A percentile compares a stretch with the other conserved stretches of the same genome.
Conservation (phyloP, 2,797 vertebrate species). For the Trematomus bernacchii region DNA sequence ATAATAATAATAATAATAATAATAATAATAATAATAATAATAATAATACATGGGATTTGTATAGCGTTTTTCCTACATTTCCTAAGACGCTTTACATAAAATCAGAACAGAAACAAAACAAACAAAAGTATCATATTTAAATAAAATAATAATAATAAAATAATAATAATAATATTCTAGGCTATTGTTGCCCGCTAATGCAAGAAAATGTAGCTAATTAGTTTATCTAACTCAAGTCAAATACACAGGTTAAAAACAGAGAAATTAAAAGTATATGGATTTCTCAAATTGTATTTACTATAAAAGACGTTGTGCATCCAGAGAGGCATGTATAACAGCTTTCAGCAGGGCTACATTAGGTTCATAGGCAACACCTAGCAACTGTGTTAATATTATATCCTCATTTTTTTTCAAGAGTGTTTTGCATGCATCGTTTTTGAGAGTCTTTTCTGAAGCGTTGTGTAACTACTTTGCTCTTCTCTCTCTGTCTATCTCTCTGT, state of each 20-base stretch:
- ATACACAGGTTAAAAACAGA: not conserved
- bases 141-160: too few relatives aligned
- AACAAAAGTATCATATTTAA: too few relatives aligned
- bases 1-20: too few relatives aligned
- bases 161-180: too few relatives aligned
- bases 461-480: constrained; percentile 25
- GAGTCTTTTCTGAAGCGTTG: constrained; percentile 37
- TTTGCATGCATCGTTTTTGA: constrained; percentile 5
- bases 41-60: too few relatives aligned
- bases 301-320: not conserved
- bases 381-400: not conserved
- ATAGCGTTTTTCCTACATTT: too few relatives aligned
- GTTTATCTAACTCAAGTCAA: not conserved
- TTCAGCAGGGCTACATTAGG: not conserved
- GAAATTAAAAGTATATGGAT: not conserved
- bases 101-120: too few relatives aligned
- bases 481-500: not conserved
- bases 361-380: not conserved
- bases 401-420: not conserved
- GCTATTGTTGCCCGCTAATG: not conserved
- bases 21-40: too few relatives aligned
- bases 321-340: not conserved
- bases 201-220: not conserved
- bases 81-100: too few relatives aligned
- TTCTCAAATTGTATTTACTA: not conserved